Base-by-base conservation (phyloP, 1,140 invertebrate species). In the Drosophila albomicans region DNA sequence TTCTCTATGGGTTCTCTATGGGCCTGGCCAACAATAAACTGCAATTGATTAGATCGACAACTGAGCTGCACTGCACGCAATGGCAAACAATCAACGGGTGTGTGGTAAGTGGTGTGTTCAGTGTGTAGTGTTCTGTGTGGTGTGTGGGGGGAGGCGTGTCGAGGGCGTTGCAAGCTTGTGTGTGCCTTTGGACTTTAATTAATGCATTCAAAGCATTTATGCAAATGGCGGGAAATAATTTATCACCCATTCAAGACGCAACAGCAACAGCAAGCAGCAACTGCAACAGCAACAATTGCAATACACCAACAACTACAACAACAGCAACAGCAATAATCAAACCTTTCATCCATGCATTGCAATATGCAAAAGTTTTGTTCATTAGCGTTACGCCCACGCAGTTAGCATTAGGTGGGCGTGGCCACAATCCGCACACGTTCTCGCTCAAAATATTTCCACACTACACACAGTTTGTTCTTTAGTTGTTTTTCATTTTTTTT, bases 201-300 rank as follows among this genome's bases (percentile, higher is more conserved):
- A 91, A 91, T 91, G 89, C 84, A 91, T 91, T 91, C 74, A 74
- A 89, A 91, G 81, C 89, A 89, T 89, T 91, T 91, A 91, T 91
- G 89, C 87, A 91, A 91, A 91, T 91, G 90, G 81, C 84, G 89
- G 89, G 85, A 91, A 91, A 91, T 91, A 91, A 91, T 91, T 91
- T 91, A 91, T 91, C 89, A 91, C 89, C 84, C 88, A 91, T 91
- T 88, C 85, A 89, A 88, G 82, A 87, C 80, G 73, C 67, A 75
- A 65, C 73, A 70, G 48, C 64, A 67, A 52, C 69, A n/a, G 73
- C 67, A 61, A 15, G 20, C 46, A 7, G 41, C 56, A 59, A 20
- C 43, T n/a, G 72, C 67, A 54, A 5, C 48, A 10, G 56, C 58
- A 62, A 13, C 66, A 57, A 62, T 61, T 51, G 54, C 49, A 62